Evolutionary conservation across 2,797 vertebrate species (phyloP), one percentile per base, ranked within the genome.

Genomic region (Discoglossus pictus): DNA sequence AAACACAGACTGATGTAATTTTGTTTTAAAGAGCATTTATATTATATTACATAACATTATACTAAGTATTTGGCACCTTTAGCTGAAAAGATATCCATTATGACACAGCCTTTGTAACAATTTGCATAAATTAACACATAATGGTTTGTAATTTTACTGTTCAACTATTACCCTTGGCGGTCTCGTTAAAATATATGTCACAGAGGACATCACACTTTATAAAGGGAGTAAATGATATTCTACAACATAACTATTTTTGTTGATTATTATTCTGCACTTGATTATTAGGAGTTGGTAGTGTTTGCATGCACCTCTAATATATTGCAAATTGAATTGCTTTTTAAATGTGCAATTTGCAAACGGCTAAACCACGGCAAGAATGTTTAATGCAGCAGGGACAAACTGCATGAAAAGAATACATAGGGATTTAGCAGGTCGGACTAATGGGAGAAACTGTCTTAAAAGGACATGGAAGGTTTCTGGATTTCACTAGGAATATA

Each of bases 101-200:
- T 75, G 50, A 60, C 31, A 3, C 12, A 65, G 50, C 40, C 34
- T 63, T 72, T 61, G 24, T 53, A 52, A 63, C 61, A 66, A 24
- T 68, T 76, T 73, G 63, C 67, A 61, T 43, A 35, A 42, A 60
- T 67, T 78, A 53, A 31, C 46, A 69, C 52, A 35, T 77, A 62
- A 44, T 40, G 36, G 38, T 74, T 75, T 75, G 61, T 2, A 1
- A 27, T 74, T 65, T 67, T 74, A 31, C 61, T 62, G 51, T 73
- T 72, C 48, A 75, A 51, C 36, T 21, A 53, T 58, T 21, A 52
- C 39, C 63, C 74, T 67, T 68, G 55, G 62, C 60, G 69, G 62
- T 7, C 44, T 69, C 10, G 12, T 74, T 67, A 58, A 21, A 58
- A 2, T 1, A 16, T 69, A 2, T 54, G 7, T 76, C 60, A 35